Base-by-base conservation (phyloP, 1,140 invertebrate genomes). In the Drosophila teissieri region DNA sequence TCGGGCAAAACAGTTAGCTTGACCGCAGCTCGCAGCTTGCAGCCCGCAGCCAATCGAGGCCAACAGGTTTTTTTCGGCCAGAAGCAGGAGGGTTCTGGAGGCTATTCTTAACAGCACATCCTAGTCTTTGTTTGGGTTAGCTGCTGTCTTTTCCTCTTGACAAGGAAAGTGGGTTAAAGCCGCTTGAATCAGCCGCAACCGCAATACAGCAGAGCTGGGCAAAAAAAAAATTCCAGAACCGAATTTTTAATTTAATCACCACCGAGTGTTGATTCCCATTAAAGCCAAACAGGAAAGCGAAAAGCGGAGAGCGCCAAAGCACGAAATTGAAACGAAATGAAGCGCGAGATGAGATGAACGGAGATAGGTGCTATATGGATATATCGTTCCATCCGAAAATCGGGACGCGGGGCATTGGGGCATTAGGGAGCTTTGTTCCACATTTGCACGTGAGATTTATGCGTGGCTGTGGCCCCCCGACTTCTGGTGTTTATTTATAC, bases 371-470 rank as follows among this genome's bases (percentile, higher is more conserved):
- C 40, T 11, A 42, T 46, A 40, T 31, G 27, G 34, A 31, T 31
- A 31, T 31, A 10, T 31, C 3, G 14, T 19, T 40, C 27, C 17
- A 46, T 27, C 27, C 44, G 77, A 48, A 77, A 77, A 67, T 57
- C 31, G 48, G 48, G 36, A 61, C n/a, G 55, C 7, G 53, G 48
- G 53, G 39, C 15, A 60, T 46, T 40, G 53, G 48, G 53, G 39
- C 15, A 60, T 46, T 40, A 37, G 57, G 60, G 73, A 61, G 75
- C 77, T 88, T 83, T 86, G 83, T 88, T 65, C 83, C 83, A 88
- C 83, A 83, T 86, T 86, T 83, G 81, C 83, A 79, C 80, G 82
- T 78, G 79, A 88, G 79, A 86, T 86, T 88, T 86, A 86, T 86
- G 83, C 82, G 83, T 88, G 82, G 74, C 69, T 15, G 73, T 39